Base-by-base conservation (phyloP, 37 sponge, comb jelly and placozoan genomes). In the Petrosia ficiformis region DNA sequence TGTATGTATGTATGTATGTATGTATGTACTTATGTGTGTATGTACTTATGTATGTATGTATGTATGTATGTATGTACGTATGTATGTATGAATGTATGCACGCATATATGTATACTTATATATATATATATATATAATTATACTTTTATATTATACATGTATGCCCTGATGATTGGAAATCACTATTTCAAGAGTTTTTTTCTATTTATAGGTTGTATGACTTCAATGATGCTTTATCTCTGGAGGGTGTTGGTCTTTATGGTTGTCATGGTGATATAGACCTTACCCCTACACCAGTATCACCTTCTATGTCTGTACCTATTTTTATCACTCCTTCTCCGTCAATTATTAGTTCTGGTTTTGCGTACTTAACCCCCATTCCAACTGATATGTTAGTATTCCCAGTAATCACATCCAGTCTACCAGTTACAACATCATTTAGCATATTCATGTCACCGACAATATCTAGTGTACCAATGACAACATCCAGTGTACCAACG, bases 221-320 rank as follows among this genome's bases (percentile, higher is more conserved):
- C 39, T 88, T 88, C 70, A 72, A 48, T 34, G 31, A 67, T 24
- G 79, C 89, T 74, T 24, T 31, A 5, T 10, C 16, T 19, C 70
- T 82, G 22, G 75, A 44, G 0, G 68, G 78, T 42, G 83, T 82
- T 22, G 66, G 79, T 24, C 79, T 88, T 24, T 88, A 78, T 73
- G 89, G 89, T 10, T 88, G 82, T 33, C 54, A 65, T 3, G 74
- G 38, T 25, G 40, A 68, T 21, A 75, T 68, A 43, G 68, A 39
- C 6, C 4, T 56, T 2, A 44, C 75, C 30, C 32, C 60, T 38
- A 29, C 60, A 21, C 61, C 75, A 28, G 11, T 41, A 41, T 16
- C 65, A 64, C 10, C 65, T 64, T 21, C 32, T n/a, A n/a, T n/a
- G n/a, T n/a, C n/a, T n/a, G n/a, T n/a, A 19, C 54, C 54, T 48